Percentiles rank a stretch among this genome's conserved stretches.
Evolutionary conservation across 2,888 invertebrate species (phyloP).

Genomic region (Plebejus anna): DNA sequence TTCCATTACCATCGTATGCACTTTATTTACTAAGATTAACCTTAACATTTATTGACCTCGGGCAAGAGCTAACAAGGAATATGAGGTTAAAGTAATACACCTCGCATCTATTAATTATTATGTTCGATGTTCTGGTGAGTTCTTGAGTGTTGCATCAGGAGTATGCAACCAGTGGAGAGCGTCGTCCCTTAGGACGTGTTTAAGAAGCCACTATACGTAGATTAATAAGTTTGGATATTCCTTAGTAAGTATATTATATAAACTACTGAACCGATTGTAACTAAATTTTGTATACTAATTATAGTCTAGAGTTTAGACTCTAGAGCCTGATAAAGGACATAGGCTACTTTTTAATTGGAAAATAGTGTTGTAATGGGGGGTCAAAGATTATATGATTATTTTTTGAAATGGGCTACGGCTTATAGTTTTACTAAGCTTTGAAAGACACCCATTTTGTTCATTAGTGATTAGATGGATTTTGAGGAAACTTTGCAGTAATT

Average conservation of each 20-base stretch:
- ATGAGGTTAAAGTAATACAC: conserved; percentile 15
- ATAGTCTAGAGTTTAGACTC: no score
- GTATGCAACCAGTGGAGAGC: background rate
- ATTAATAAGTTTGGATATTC: background rate
- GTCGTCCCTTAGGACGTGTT: background rate
- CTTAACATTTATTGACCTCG: conserved; percentile 8
- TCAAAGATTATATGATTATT: no score
- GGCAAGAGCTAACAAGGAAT: background rate
- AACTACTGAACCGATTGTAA: no score
- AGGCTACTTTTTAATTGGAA: no score
- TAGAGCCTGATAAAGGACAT: no score
- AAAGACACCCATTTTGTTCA: no score
- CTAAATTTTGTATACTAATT: no score
- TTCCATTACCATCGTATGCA: background rate
- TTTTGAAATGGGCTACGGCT: no score
- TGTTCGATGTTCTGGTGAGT: background rate
- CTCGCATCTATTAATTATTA: background rate
- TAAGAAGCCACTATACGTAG: background rate
- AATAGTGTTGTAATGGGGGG: no score
- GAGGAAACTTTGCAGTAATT: no score
- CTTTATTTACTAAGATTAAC: conserved; percentile 8
- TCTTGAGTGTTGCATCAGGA: background rate
- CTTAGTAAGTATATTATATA: background rate
- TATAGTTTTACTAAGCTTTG: no score
- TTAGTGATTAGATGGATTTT: no score